Conservation (phyloP, 2,888 invertebrate species). For the Drosophila dives region DNA sequence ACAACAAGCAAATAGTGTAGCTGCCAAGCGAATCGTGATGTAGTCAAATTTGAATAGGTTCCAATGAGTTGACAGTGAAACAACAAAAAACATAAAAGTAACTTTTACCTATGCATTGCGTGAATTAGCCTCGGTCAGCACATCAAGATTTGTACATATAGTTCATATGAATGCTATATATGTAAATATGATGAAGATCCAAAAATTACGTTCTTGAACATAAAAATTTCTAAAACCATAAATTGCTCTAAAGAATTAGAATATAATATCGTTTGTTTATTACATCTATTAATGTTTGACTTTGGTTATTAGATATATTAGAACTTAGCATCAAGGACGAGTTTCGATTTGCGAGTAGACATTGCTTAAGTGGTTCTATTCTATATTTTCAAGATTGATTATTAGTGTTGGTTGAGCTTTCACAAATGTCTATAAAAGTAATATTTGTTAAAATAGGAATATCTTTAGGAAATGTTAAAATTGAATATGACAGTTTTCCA, state of each 20-base stretch:
- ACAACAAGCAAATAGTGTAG: slow-evolving; percentile 28
- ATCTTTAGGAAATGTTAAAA: neutral
- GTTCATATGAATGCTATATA: neutral
- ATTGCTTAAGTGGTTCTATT: neutral
- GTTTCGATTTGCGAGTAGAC: neutral
- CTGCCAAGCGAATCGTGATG: slow-evolving; percentile 52
- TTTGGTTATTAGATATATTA: neutral
- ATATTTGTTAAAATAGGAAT: neutral
- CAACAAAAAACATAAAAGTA: slow-evolving; percentile 22
- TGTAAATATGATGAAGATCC: neutral
- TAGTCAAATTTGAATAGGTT: slow-evolving; percentile 57
- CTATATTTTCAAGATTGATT: neutral
- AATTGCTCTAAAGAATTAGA: neutral
- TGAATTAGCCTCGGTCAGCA: slow-evolving; percentile 23
- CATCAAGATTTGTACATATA: neutral
- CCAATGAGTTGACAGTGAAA: slow-evolving; percentile 46
- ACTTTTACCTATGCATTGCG: slow-evolving; percentile 51
- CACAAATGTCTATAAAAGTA: neutral
- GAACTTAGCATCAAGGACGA: no score
- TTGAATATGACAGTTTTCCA: neutral
- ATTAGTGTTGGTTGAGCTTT: neutral
- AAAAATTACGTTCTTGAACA: neutral
- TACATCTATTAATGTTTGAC: neutral
- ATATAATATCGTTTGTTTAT: neutral
- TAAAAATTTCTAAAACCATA: neutral